Evolutionary conservation across 1,140 invertebrate genomes (phyloP), one percentile per base, ranked within the genome.

Genomic region (Capitella teleta): DNA sequence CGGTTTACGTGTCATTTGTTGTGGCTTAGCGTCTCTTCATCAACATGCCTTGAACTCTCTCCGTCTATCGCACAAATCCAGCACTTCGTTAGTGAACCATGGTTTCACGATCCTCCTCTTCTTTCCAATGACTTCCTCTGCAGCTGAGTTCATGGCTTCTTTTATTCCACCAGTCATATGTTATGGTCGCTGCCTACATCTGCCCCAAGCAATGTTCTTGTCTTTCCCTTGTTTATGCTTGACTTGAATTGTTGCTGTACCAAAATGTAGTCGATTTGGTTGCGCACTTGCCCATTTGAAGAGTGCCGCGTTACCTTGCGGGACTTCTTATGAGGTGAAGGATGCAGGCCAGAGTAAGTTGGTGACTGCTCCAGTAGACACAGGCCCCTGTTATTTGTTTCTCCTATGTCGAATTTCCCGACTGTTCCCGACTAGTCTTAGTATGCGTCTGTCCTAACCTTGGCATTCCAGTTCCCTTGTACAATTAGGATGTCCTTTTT

Each of bases 191-290:
- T n/a, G n/a, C n/a, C n/a, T n/a, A n/a, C n/a, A n/a, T n/a, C n/a
- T n/a, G n/a, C n/a, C n/a, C n/a, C n/a, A n/a, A n/a, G n/a, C n/a
- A 38, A 3, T 4, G 36, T 4, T 38, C 36, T 38, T 38, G 57
- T 54, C 16, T 48, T 50, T 8, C 45, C 48, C 18, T 38, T 49
- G 48, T 54, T 58, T 28, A 58, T 42, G 44, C 50, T 47, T 10
- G 38, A 41, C 37, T 42, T 25, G 48, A 57, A 57, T n/a, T 47
- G 32, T 23, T 51, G 12, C 19, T 21, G 14, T 23, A 43, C 24
- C 44, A 58, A 16, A 14, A 56, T 56, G 34, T 32, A 53, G 36
- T 58, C 51, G 18, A 54, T 58, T 34, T 55, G 50, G 25, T 52
- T 55, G 40, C 56, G 56, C 10, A 25, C 14, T 16, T 53, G 12